Conservation (phyloP, 2,113 vertebrate species). For the Oryzias woworae region DNA sequence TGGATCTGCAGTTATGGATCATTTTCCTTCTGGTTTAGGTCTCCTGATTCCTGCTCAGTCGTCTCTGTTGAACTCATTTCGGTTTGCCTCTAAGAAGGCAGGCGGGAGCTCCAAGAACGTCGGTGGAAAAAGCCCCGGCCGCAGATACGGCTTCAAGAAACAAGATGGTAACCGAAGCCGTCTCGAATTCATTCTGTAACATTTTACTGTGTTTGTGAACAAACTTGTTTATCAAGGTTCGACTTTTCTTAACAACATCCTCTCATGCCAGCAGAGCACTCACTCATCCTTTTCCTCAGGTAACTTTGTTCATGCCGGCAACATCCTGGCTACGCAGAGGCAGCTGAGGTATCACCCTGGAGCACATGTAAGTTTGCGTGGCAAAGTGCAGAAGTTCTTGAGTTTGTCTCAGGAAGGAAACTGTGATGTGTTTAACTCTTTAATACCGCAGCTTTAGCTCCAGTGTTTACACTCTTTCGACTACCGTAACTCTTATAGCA, state of each 20-base stretch:
- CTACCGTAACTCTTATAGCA: no score
- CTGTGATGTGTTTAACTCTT: no score
- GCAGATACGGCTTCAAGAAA: slow-evolving; percentile 87
- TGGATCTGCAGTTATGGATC: neutral
- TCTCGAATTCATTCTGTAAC: neutral
- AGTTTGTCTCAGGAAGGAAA: no score
- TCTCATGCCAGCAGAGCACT: neutral
- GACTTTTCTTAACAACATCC: no score
- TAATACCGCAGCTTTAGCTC: no score
- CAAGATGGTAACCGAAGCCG: slow-evolving; percentile 73
- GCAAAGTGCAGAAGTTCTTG: neutral
- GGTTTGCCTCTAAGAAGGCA: slow-evolving; percentile 89
- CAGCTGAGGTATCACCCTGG: slow-evolving; percentile 92
- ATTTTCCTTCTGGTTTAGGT: slow-evolving; percentile 47
- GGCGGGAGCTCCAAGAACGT: slow-evolving; percentile 87
- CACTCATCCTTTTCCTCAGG: slow-evolving; percentile 66
- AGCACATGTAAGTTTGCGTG: slow-evolving; percentile 82
- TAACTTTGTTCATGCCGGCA: slow-evolving; percentile 88
- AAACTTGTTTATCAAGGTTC: no score
- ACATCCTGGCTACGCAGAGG: slow-evolving; percentile 90
- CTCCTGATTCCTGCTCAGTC: slow-evolving; percentile 48
- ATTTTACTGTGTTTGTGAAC: neutral
- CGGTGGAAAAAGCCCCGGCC: slow-evolving; percentile 87
- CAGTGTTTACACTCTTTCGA: no score
- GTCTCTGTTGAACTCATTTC: slow-evolving; percentile 57